A percentile compares a stretch with the other conserved stretches of the same genome.
These are phyloP conservation scores for Toxonevra muliebris DNA, from an alignment of 2,888 invertebrate genomes.

Conservation along the genomic window DNA sequence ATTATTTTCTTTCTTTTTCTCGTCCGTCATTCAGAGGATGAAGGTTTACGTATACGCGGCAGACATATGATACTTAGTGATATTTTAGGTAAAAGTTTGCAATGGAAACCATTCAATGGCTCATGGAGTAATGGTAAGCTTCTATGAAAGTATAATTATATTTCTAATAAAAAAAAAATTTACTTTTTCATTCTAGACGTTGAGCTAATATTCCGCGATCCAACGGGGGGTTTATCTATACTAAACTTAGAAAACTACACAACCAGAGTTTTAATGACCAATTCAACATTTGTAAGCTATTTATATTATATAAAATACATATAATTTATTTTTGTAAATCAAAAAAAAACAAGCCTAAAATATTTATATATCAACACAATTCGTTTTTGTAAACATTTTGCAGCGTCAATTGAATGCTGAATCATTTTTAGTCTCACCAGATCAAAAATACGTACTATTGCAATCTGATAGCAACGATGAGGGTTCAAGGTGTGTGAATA, in stretches of 20 bases:
- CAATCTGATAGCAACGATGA: slow-evolving; percentile 71
- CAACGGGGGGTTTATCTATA: slow-evolving; percentile 80
- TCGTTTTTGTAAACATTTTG: slow-evolving; percentile 41
- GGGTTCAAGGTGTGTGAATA: slow-evolving; percentile 54
- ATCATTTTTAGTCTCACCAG: slow-evolving; percentile 80
- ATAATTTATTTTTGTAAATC: too few relatives aligned
- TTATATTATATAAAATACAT: background rate
- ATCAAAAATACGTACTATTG: slow-evolving; percentile 79
- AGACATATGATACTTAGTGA: slow-evolving; percentile 76
- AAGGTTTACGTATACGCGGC: slow-evolving; percentile 76
- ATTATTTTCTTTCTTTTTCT: background rate
- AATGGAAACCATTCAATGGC: slow-evolving; percentile 76
- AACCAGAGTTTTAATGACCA: slow-evolving; percentile 78
- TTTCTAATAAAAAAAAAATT: background rate
- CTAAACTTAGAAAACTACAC: slow-evolving; percentile 81
- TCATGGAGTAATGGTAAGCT: slow-evolving; percentile 75
- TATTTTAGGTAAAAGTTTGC: slow-evolving; percentile 69
- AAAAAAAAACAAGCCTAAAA: background rate
- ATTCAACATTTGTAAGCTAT: slow-evolving; percentile 82
- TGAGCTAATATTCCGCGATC: slow-evolving; percentile 80
- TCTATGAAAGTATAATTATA: background rate
- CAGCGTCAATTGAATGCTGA: slow-evolving; percentile 82
- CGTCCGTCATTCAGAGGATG: slow-evolving; percentile 60
- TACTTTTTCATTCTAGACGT: slow-evolving; percentile 67
- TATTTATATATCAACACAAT: background rate